A percentile compares a stretch with the other conserved stretches of the same genome.
These are phyloP conservation scores for Neodiprion virginianus DNA, from an alignment of 1,140 invertebrate genomes.

Conservation along the genomic window DNA sequence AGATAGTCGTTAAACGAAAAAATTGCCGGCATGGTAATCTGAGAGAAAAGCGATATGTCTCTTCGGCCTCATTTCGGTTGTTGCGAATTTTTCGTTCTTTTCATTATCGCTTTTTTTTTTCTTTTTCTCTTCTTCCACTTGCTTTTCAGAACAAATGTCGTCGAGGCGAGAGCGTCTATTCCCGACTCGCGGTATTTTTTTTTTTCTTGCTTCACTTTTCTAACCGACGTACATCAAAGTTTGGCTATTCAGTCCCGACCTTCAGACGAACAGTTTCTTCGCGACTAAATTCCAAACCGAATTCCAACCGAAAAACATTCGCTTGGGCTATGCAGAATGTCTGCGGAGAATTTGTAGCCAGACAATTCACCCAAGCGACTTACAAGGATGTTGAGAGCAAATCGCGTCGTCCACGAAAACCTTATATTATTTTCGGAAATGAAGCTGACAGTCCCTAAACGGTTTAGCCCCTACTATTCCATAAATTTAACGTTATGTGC, in stretches of 20 bases:
- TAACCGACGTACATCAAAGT: neutral
- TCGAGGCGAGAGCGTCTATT: neutral
- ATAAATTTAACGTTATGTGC: no score
- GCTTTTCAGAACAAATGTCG: neutral
- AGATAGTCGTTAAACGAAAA: constrained; percentile 25
- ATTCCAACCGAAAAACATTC: no score
- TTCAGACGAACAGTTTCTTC: no score
- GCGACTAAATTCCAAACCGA: no score
- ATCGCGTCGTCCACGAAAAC: no score
- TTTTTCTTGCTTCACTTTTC: neutral
- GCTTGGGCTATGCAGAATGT: no score
- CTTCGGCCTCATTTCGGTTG: neutral
- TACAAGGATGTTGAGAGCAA: no score
- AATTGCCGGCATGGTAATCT: constrained; percentile 32
- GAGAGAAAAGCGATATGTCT: constrained; percentile 27
- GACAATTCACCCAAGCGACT: no score
- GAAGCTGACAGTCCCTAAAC: no score
- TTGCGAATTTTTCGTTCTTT: neutral
- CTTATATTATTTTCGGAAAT: no score
- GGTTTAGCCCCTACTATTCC: no score
- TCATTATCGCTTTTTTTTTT: neutral
- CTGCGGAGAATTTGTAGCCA: no score
- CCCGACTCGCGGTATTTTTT: neutral
- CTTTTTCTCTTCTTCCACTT: neutral
- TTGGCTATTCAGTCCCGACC: neutral